Conservation (phyloP, 2,888 invertebrate species). For the Andricus curvator region DNA sequence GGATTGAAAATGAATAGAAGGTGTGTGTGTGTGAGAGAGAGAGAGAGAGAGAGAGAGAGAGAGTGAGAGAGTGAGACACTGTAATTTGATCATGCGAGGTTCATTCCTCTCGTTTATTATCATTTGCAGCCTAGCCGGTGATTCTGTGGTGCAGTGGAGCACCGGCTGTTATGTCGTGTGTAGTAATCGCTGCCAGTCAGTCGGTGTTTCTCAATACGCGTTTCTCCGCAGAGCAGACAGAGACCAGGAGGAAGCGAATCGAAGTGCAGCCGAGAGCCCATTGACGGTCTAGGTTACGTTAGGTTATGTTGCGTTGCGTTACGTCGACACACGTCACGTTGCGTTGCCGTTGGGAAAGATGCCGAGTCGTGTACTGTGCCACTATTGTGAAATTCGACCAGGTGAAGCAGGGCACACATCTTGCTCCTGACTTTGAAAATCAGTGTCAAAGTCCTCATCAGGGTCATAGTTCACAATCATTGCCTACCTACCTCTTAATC, state of each 20-base stretch:
- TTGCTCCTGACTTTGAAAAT: constrained; percentile 15
- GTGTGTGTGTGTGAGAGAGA: too few species aligned
- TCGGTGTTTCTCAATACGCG: constrained; percentile 33
- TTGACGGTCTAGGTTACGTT: constrained; percentile 41
- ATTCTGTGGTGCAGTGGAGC: constrained; percentile 40
- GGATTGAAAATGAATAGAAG: constrained; percentile 18
- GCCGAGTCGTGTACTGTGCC: constrained; percentile 21
- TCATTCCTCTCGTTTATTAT: constrained; percentile 31
- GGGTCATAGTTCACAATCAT: neutral
- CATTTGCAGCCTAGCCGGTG: constrained; percentile 19
- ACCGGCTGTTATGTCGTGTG: constrained; percentile 13
- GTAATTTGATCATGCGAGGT: constrained; percentile 38
- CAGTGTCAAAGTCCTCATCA: constrained; percentile 10
- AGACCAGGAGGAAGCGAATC: constrained; percentile 33
- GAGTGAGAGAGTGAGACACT: neutral
- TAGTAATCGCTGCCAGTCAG: constrained; percentile 9
- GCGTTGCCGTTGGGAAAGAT: constrained; percentile 26
- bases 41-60: too few species aligned
- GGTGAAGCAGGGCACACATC: constrained; percentile 9
- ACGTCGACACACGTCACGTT: constrained; percentile 29
- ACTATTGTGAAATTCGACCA: constrained; percentile 28
- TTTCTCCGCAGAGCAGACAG: constrained; percentile 15
- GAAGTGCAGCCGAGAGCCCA: constrained; percentile 25
- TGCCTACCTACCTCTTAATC: neutral
- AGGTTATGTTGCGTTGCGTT: constrained; percentile 31